A percentile compares a stretch with the other conserved stretches of the same genome.
phyloP scores from a whole-genome alignment of 1,140 invertebrate genomes.

The Drosophila tristis region DNA sequence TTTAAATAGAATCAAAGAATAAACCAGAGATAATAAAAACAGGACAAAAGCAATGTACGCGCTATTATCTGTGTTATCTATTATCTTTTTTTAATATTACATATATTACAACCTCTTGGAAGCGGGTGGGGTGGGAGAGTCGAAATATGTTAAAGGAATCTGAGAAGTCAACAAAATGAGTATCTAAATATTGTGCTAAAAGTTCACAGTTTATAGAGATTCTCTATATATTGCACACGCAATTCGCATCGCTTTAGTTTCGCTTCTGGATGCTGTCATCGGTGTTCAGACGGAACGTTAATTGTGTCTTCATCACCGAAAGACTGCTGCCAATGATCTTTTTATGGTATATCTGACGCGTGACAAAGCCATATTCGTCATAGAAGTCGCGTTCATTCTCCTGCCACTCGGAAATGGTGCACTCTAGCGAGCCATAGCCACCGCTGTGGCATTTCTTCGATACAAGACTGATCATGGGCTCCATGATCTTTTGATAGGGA shows the following conservation, averaged over 20 bases:
- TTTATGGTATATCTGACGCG: slow-evolving; percentile 82
- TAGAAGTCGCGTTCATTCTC: slow-evolving; percentile 77
- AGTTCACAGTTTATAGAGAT: slow-evolving; percentile 54
- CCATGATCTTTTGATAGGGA: slow-evolving; percentile 75
- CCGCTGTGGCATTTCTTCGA: slow-evolving; percentile 63
- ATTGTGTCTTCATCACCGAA: slow-evolving; percentile 78
- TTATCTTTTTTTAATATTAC: slow-evolving; percentile 28
- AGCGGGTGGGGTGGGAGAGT: not conserved
- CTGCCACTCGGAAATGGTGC: slow-evolving; percentile 80
- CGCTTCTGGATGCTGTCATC: slow-evolving; percentile 65
- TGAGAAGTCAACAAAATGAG: slow-evolving; percentile 26
- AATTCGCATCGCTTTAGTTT: slow-evolving; percentile 46
- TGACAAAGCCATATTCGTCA: slow-evolving; percentile 71
- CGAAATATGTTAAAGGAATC: slow-evolving; percentile 41
- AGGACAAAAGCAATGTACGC: slow-evolving; percentile 63
- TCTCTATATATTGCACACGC: slow-evolving; percentile 30
- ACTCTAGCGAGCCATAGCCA: slow-evolving; percentile 70
- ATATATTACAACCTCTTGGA: slow-evolving; percentile 40
- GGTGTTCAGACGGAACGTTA: slow-evolving; percentile 60
- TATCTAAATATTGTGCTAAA: slow-evolving; percentile 53
- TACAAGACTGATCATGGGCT: slow-evolving; percentile 67
- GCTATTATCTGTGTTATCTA: not conserved
- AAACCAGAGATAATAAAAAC: slow-evolving; percentile 77
- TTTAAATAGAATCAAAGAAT: slow-evolving; percentile 82
- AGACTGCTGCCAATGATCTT: slow-evolving; percentile 79